Evolutionary conservation across 2,797 vertebrate species (phyloP), one percentile per base, ranked within the genome.

Genomic region (Mormyrus hasselquistii): DNA sequence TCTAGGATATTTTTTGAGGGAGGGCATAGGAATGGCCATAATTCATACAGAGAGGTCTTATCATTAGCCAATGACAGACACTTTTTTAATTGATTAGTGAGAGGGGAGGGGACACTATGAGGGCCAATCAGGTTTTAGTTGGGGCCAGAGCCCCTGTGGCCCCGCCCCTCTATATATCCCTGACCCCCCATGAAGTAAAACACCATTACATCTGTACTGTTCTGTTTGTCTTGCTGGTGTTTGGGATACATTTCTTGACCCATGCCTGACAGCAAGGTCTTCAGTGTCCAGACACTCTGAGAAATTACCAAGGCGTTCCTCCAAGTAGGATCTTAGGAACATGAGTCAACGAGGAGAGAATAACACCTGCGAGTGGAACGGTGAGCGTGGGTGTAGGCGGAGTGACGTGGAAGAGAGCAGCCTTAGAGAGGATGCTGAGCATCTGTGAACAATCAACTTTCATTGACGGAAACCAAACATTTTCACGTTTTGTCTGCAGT

Each of bases 401-500:
- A 6, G 65, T 12, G 73, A 82, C 4, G 14, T 2, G 16, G 34
- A 1, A 12, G 16, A 50, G 79, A 22, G n/a, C 44, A 29, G 22
- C 2, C 3, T 1, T 16, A 6, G 8, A 2, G 1, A 6, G 4
- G 38, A 29, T 1, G 25, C 8, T 4, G 3, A 25, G 34, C 19
- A 16, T 19, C 41, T 53, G 47, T 19, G 19, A 38, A 25, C 41
- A 7, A 65, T 29, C 8, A 14, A 12, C 83, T 29, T 50, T 1
- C 8, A 0, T 7, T 8, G 38, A 59, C 3, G 6, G 79, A 52
- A 38, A 62, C 84, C 86, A 76, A 16, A 55, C 89, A 89, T 90
- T 86, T 86, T 59, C 19, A 16, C 49, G n/a, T 62, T 86, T 41
- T 79, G 49, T 25, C 89, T 89, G 89, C 5, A 49, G 90, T 47